phyloP scores from a whole-genome alignment of 2,888 invertebrate genomes.

The Ichneumoninae sp. region DNA sequence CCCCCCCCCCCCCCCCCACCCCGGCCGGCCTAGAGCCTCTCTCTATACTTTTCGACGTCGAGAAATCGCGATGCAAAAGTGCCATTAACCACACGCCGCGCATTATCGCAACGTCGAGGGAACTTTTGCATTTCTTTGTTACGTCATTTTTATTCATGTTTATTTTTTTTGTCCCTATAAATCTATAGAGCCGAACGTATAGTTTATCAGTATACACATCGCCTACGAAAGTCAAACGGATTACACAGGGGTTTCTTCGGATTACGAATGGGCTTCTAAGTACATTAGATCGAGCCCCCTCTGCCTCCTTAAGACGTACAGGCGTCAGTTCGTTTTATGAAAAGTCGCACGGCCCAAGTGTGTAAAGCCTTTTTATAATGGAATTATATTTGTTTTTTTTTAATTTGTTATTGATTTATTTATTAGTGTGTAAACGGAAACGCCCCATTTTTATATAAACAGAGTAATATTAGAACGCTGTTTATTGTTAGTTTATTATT shows the following conservation, averaged over 20 bases:
- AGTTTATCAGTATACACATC: constrained; percentile 55
- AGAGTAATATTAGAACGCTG: no score
- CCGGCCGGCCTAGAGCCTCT: background rate
- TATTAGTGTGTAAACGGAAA: no score
- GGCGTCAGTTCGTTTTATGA: constrained; percentile 53
- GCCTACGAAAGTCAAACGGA: constrained; percentile 52
- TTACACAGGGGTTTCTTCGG: constrained; percentile 78
- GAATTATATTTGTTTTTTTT: constrained; percentile 18
- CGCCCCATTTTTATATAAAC: no score
- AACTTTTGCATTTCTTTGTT: background rate
- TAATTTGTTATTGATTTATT: no score
- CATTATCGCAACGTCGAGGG: constrained; percentile 5
- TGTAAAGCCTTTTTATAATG: constrained; percentile 1
- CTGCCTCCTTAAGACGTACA: constrained; percentile 73
- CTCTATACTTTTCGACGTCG: constrained; percentile 24
- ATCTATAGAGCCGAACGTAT: constrained; percentile 17
- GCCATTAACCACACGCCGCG: constrained; percentile 13
- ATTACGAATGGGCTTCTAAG: constrained; percentile 81
- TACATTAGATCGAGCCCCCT: constrained; percentile 76
- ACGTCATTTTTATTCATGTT: background rate
- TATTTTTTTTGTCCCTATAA: background rate
- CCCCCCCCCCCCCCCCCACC: background rate
- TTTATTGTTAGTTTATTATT: no score
- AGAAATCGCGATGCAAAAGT: constrained; percentile 28
- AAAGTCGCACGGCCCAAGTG: constrained; percentile 22